These are phyloP conservation scores for Formicarius rufipectus DNA, from an alignment of 2,113 vertebrate species.

Conservation along the genomic window DNA sequence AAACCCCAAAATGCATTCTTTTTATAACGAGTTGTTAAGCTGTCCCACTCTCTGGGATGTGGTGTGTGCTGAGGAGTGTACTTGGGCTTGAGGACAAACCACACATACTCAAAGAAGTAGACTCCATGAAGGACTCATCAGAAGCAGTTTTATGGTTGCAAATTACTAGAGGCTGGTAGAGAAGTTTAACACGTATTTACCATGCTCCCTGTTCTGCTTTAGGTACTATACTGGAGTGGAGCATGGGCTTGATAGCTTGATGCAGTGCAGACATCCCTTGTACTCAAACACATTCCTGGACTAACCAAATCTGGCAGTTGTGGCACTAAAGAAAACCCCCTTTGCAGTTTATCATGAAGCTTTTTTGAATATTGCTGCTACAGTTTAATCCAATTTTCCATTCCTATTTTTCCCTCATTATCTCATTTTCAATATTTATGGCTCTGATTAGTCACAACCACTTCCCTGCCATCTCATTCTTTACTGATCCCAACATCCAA, in stretches of 20 bases:
- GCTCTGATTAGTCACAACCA: neutral
- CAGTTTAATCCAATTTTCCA: neutral
- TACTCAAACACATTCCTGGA: neutral
- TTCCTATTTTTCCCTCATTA: neutral
- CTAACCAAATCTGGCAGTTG: neutral
- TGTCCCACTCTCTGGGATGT: neutral
- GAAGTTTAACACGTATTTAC: neutral
- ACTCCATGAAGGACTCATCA: neutral
- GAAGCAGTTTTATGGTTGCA: neutral
- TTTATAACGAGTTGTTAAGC: neutral
- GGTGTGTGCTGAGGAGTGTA: neutral
- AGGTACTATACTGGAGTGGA: neutral
- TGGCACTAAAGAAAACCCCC: neutral
- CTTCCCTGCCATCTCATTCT: neutral
- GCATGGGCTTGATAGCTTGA: neutral
- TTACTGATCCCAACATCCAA: neutral
- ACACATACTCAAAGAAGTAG: neutral
- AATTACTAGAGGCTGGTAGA: neutral
- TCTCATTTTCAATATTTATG: neutral
- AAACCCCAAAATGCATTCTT: neutral
- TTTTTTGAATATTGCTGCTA: neutral
- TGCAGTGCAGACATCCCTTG: neutral
- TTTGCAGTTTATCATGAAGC: neutral
- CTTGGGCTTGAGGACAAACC: neutral
- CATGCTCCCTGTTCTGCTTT: neutral